Evolutionary conservation across 1,140 invertebrate genomes (phyloP).

Genomic region (Drosophila sp.): DNA sequence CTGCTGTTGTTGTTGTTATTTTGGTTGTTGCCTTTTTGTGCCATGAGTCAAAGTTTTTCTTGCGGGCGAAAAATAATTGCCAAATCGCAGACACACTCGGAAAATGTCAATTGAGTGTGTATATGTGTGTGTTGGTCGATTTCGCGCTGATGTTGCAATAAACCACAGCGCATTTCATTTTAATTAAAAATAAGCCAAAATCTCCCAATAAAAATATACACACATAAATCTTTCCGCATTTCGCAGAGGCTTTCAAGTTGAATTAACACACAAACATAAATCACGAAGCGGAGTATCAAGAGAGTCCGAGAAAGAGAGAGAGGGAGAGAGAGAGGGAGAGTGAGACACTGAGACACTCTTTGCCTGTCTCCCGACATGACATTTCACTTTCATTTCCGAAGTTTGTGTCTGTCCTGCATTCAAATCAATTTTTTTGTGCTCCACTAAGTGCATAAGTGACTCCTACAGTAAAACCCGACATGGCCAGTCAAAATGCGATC

Average conservation of each 20-base stretch:
- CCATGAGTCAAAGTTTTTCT: constrained; percentile 53
- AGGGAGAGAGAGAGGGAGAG: neutral
- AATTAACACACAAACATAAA: constrained; percentile 78
- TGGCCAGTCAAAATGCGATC: constrained; percentile 41
- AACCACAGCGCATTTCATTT: constrained; percentile 41
- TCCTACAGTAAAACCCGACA: constrained; percentile 53
- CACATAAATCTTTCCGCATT: constrained; percentile 75
- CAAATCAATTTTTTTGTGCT: constrained; percentile 65
- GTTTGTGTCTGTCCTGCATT: constrained; percentile 68
- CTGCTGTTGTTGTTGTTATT: constrained; percentile 6
- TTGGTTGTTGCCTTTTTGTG: constrained; percentile 20
- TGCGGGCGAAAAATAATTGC: constrained; percentile 63
- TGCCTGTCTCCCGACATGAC: constrained; percentile 70
- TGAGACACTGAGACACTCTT: constrained; percentile 33
- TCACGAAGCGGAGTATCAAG: constrained; percentile 41
- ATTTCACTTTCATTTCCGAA: constrained; percentile 83
- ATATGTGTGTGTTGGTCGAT: constrained; percentile 20
- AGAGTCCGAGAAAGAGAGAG: neutral
- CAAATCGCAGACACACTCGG: constrained; percentile 43
- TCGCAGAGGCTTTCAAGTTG: constrained; percentile 42
- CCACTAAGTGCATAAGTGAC: constrained; percentile 3
- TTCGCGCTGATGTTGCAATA: constrained; percentile 28
- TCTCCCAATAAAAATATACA: constrained; percentile 36
- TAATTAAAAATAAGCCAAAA: constrained; percentile 67
- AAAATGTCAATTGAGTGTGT: constrained; percentile 33